These are phyloP conservation scores for Onchidella celtica DNA, from an alignment of 2,888 invertebrate species.

Conservation along the genomic window DNA sequence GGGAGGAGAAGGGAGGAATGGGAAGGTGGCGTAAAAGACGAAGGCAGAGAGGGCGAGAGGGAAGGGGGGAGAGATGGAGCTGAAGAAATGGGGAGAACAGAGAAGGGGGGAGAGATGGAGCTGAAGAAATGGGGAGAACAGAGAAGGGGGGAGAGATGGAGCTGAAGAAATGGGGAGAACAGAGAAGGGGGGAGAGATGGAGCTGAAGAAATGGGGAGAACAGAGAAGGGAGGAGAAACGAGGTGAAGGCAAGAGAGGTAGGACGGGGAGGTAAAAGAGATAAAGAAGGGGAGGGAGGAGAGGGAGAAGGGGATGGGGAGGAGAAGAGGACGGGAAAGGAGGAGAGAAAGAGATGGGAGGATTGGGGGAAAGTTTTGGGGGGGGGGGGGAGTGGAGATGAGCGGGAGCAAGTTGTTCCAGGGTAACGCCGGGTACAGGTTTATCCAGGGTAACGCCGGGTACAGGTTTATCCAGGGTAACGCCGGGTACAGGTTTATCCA, in stretches of 20 bases:
- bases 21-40: not conserved
- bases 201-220: not conserved
- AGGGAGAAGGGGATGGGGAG: not conserved
- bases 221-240: not conserved
- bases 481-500: too few relatives aligned
- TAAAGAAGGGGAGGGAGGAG: not conserved
- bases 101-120: not conserved
- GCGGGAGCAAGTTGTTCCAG: not conserved
- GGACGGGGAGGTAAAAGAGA: not conserved
- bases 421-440: not conserved
- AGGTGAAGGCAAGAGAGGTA: not conserved
- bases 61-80: not conserved
- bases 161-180: not conserved
- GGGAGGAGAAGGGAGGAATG: not conserved
- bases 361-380: not conserved
- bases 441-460: not conserved
- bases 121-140: not conserved
- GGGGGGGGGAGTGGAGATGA: not conserved
- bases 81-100: not conserved
- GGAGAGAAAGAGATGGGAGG: not conserved
- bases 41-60: not conserved
- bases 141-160: not conserved
- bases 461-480: too few relatives aligned
- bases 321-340: not conserved
- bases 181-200: not conserved